A percentile compares a stretch with the other conserved stretches of the same genome.
Conservation (phyloP, 2,888 invertebrate genomes). For the Lasiommata megera region DNA sequence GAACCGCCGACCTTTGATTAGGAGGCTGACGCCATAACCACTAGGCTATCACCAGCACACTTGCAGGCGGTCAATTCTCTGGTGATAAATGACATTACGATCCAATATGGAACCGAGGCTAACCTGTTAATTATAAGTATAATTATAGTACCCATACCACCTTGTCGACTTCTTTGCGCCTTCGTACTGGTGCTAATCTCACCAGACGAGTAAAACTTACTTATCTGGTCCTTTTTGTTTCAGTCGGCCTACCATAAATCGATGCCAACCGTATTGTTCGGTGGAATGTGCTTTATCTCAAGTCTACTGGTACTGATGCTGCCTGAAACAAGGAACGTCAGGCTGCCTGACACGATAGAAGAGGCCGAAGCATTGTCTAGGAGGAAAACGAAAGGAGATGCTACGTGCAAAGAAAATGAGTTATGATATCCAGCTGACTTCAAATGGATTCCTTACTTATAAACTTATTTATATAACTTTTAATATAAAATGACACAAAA, state of each 20-base stretch:
- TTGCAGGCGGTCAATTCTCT: no score
- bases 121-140: no score
- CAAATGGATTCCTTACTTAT: neutral
- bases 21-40: no score
- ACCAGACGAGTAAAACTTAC: no score
- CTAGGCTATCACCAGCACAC: no score
- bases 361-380: slow-evolving; percentile 82
- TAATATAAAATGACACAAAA: no score
- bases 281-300: slow-evolving; percentile 81
- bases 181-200: no score
- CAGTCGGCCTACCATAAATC: slow-evolving; percentile 68
- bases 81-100: no score
- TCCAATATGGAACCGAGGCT: no score
- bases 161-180: no score
- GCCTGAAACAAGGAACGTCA: slow-evolving; percentile 86
- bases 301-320: slow-evolving; percentile 83
- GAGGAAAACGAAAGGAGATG: slow-evolving; percentile 50
- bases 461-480: neutral
- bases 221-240: slow-evolving; percentile 32
- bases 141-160: no score
- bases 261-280: slow-evolving; percentile 84
- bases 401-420: slow-evolving; percentile 22
- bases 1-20: no score
- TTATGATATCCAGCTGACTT: neutral
- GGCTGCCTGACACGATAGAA: slow-evolving; percentile 85